phyloP scores from a whole-genome alignment of 2,797 vertebrate genomes.

The Champsocephalus gunnari region DNA sequence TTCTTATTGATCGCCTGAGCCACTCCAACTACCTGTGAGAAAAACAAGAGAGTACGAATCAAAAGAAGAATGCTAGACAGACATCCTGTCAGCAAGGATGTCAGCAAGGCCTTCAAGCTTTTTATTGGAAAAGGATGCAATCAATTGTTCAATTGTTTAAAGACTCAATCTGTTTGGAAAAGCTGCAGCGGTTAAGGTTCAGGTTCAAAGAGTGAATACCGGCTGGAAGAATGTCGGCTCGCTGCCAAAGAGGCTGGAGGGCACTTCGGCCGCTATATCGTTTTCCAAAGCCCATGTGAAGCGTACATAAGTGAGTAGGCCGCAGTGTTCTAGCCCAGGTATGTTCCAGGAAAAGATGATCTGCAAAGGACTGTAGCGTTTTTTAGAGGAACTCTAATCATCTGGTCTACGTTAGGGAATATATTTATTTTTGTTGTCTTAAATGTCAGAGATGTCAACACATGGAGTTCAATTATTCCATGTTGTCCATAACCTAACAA shows the following conservation, averaged over 20 bases:
- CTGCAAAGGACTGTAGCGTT: background rate
- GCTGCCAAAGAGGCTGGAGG: background rate
- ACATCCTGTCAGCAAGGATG: background rate
- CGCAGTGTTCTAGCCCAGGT: too few species aligned
- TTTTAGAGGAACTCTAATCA: too few species aligned
- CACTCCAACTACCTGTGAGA: conserved; percentile 93
- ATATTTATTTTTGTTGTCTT: background rate
- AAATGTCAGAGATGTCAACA: background rate
- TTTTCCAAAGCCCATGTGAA: background rate
- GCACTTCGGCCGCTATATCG: background rate
- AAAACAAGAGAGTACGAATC: background rate
- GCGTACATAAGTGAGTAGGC: background rate
- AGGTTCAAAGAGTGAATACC: background rate
- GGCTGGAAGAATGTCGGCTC: background rate
- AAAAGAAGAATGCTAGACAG: background rate
- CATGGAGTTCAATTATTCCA: background rate
- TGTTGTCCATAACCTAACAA: background rate
- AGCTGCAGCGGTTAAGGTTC: background rate
- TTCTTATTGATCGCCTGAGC: conserved; percentile 99
- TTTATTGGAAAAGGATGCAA: background rate
- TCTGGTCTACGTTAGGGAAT: background rate
- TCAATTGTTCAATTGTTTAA: background rate
- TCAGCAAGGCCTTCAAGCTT: too few species aligned
- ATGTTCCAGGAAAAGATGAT: too few species aligned
- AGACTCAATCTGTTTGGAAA: background rate